Base-by-base conservation (phyloP, 2,888 invertebrate genomes). In the Coleophora deauratella region DNA sequence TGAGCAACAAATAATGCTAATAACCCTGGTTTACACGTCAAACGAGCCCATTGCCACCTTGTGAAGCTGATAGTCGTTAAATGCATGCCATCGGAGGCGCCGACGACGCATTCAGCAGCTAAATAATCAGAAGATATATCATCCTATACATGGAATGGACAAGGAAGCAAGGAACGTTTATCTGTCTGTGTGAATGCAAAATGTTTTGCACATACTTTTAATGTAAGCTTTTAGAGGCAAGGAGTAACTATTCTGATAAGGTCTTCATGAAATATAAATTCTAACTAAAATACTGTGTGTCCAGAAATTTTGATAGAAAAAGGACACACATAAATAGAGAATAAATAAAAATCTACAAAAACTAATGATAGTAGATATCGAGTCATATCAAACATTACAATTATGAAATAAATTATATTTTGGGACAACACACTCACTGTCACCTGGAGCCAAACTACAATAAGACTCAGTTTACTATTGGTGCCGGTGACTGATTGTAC, bases 71-170 rank as follows among this genome's bases (percentile, higher is more conserved):
- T 45, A 47, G 45, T 43, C 50, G 55, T 54, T 65, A 59, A 62
- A 60, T 59, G 56, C 54, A 39, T 51, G 54, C 57, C 52, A 52
- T 56, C 48, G 46, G 50, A 47, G 51, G 52, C 51, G 51, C 48
- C 43, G 21, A n/a, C n/a, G 47, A 47, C 47, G 59, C 62, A 65
- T 61, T 63, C 57, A 63, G 49, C 44, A 43, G 59, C 52, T 53
- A 59, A 59, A 67, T 66, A 66, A 67, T 66, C 65, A 62, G 58
- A 57, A 57, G 51, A 66, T 69, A 67, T 66, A 67, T 68, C 63
- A 62, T 48, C 35, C 38, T 38, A 37, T 46, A 48, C 38, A 42
- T 37, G 37, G 38, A 42, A 31, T 4, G n/a, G 9, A 31, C 27
- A 35, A 31, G 12, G 30, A 27, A 21, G 32, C 3, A 21, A 21